These are phyloP conservation scores for Neosilurus mollespiculum DNA, from an alignment of 2,797 vertebrate genomes.

Conservation along the genomic window DNA sequence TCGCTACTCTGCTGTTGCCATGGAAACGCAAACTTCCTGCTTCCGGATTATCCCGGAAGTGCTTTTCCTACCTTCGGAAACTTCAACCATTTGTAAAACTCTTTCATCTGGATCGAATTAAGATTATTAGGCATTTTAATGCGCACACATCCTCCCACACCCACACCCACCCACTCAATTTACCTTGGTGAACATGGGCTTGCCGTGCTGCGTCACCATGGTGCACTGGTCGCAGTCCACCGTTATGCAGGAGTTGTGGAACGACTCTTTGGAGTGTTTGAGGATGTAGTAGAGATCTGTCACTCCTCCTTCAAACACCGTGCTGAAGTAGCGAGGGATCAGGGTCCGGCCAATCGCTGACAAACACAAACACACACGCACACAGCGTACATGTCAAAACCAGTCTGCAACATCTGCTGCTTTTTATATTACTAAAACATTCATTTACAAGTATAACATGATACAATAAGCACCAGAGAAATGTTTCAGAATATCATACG, in stretches of 20 bases:
- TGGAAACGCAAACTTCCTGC: neutral
- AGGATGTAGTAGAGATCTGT: slow-evolving; percentile 98
- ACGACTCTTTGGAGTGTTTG: slow-evolving; percentile 98
- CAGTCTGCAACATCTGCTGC: too few species aligned
- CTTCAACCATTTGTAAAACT: neutral
- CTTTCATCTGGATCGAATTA: neutral
- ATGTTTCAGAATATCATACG: neutral
- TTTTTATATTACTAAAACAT: neutral
- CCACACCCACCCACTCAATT: slow-evolving; percentile 1
- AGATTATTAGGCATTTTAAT: neutral
- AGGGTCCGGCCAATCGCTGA: slow-evolving; percentile 96
- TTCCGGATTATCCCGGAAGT: neutral
- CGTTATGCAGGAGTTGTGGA: slow-evolving; percentile 98
- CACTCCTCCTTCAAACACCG: slow-evolving; percentile 97
- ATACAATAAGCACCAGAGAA: neutral
- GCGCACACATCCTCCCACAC: neutral
- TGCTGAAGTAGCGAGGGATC: slow-evolving; percentile 99
- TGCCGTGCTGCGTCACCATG: slow-evolving; percentile 98
- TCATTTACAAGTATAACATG: neutral
- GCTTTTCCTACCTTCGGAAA: neutral
- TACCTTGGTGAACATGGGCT: slow-evolving; percentile 99
- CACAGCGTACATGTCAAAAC: neutral
- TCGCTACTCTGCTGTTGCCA: neutral
- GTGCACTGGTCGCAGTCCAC: slow-evolving; percentile 99
- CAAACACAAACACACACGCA: slow-evolving; percentile 35